Base-by-base conservation (phyloP, 1,140 invertebrate genomes). In the Drosophila serrata region DNA sequence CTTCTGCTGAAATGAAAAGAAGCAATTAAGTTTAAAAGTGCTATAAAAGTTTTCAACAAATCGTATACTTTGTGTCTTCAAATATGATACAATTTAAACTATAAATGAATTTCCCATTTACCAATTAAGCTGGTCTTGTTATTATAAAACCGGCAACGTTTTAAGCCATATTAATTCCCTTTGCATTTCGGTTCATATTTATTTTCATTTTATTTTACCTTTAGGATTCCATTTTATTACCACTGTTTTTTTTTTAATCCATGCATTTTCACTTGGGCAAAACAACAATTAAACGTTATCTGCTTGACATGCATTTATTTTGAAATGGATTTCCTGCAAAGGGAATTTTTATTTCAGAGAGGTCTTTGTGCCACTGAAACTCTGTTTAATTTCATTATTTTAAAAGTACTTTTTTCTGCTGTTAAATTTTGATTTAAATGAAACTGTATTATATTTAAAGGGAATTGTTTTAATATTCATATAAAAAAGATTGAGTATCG, bases 181-280 rank as follows among this genome's bases (percentile, higher is more conserved):
- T 53, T 35, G 49, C 12, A 53, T 53, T 53, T 53, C 31, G 17
- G 17, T 11, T 11, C n/a, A n/a, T 53, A 53, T 53, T 53, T 37
- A 37, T 37, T 55, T n/a, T 3, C 51, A 37, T 55, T 55, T 55
- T n/a, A 55, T 55, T 55, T 55, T 37, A n/a, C 51, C 51, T 53
- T n/a, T 35, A 9, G 31, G 31, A 15, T 15, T 22, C 17, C 2
- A 4, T 53, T 53, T 53, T n/a, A 53, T 37, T 53, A 37, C 51
- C n/a, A n/a, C n/a, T n/a, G n/a, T n/a, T n/a, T 24, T 33, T 37
- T 53, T 53, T 37, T 55, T 37, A 55, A 55, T 55, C 51, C 51
- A 37, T 22, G 31, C 51, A 22, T 55, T 55, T 53, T 37, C 33
- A 35, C 46, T 49, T 31, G 27, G 27, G 27, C 46, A 49, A 49